phyloP scores from a whole-genome alignment of 37 sponge, comb jelly and placozoan genomes.

The Spongilla lacustris region DNA sequence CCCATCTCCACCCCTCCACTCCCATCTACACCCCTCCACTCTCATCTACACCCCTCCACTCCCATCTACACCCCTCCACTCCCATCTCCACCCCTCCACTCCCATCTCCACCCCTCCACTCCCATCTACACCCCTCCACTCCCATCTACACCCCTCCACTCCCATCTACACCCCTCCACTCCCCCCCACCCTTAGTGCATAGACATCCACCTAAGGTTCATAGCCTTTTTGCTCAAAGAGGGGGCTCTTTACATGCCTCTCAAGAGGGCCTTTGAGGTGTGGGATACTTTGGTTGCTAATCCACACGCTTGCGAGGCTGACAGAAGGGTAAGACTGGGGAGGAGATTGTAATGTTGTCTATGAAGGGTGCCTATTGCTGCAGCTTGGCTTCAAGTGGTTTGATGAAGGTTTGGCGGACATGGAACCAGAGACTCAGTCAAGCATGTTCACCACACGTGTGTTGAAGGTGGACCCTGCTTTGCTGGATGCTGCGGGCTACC shows the following conservation, averaged over 20 bases:
- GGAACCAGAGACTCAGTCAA: slow-evolving; percentile 74
- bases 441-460: slow-evolving; percentile 71
- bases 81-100: slow-evolving; percentile 14
- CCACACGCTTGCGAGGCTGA: slow-evolving; percentile 76
- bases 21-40: slow-evolving; percentile 20
- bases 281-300: slow-evolving; percentile 77
- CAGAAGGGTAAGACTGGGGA: slow-evolving; percentile 53
- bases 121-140: slow-evolving; percentile 20
- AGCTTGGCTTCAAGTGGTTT: slow-evolving; percentile 94
- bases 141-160: slow-evolving; percentile 20
- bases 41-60: slow-evolving; percentile 20
- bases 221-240: slow-evolving; percentile 78
- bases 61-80: slow-evolving; percentile 20
- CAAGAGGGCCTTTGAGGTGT: slow-evolving; percentile 80
- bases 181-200: slow-evolving; percentile 47
- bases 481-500: slow-evolving; percentile 73
- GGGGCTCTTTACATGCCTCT: slow-evolving; percentile 80
- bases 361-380: background rate
- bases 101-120: slow-evolving; percentile 7
- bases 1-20: slow-evolving; percentile 20
- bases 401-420: slow-evolving; percentile 74
- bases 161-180: slow-evolving; percentile 1
- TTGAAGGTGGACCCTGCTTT: slow-evolving; percentile 55
- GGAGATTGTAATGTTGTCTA: background rate
- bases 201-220: slow-evolving; percentile 74